These are phyloP conservation scores for Chrysopilus asiliformis DNA, from an alignment of 2,888 invertebrate genomes.

Conservation along the genomic window DNA sequence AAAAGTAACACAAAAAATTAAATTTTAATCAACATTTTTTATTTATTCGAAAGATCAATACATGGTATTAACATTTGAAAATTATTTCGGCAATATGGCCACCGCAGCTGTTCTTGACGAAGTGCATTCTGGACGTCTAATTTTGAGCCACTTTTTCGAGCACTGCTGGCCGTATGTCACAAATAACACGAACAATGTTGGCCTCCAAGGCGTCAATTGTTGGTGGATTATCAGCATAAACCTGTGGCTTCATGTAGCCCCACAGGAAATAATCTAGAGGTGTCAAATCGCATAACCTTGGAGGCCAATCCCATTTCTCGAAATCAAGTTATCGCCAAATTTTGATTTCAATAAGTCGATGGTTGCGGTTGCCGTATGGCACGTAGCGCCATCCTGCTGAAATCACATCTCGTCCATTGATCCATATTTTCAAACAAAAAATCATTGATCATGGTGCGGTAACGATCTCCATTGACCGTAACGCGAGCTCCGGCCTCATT, in stretches of 20 bases:
- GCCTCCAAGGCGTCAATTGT: too few relatives aligned
- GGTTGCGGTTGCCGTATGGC: neutral
- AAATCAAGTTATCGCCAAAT: slow-evolving; percentile 1
- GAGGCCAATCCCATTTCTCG: neutral
- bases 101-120: slow-evolving; percentile 3
- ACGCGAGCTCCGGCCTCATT: too few relatives aligned
- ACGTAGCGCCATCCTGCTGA: neutral
- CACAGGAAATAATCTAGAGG: neutral
- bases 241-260: neutral
- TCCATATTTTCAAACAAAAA: slow-evolving; percentile 1
- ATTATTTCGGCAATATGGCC: slow-evolving; percentile 6
- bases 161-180: neutral
- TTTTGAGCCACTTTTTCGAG: slow-evolving; percentile 4
- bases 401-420: slow-evolving; percentile 1
- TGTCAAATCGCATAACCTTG: neutral
- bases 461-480: too few relatives aligned
- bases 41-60: neutral
- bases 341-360: neutral
- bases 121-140: slow-evolving; percentile 4
- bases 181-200: too few relatives aligned
- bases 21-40: too few relatives aligned
- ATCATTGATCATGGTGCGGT: too few relatives aligned
- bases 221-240: too few relatives aligned
- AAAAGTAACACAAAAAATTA: too few relatives aligned
- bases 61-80: slow-evolving; percentile 4